Evolutionary conservation across 2,797 vertebrate species (phyloP), one percentile per base, ranked within the genome.

Genomic region (Karalla daura): DNA sequence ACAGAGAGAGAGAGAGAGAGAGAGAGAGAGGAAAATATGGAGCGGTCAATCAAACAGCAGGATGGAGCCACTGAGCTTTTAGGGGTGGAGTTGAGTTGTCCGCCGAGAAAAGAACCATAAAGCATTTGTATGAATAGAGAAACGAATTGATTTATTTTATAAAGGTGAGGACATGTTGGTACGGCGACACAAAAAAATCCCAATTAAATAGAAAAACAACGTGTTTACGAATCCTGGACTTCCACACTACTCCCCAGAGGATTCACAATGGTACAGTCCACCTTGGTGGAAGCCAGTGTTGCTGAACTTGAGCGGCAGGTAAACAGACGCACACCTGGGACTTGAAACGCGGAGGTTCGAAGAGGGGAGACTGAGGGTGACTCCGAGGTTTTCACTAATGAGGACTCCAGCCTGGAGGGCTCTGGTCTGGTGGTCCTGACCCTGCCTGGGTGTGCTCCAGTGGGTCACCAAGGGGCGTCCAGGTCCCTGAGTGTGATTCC

Each of bases 31-130:
- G 45, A 64, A 71, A 79, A 90, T 70, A 89, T 84, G 87, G 86
- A 90, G 84, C 89, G 66, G 89, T 92, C 93, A 92, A 91, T 93
- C 89, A 91, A 86, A 83, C 61, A 43, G 44, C 60, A 62, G 59
- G 65, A 55, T 13, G 77, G 72, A 32, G 20, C 36, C 25, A 54
- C 32, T 61, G 41, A 80, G 54, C 73, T 58, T 69, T 28, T 50
- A 70, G 78, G 87, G 84, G 78, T 17, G 76, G 49, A 2, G 2
- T 1, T 33, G 60, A 80, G 30, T 74, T 64, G 13, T 3, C 3
- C 2, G 2, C 9, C 0, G 1, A 5, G 28, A 44, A 45, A 50
- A 15, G 0, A 2, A 3, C 2, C 7, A 15, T 0, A 5, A 23
- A 5, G 1, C 0, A 2, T 0, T 3, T n/a, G n/a, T n/a, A n/a